These are phyloP conservation scores for Reticulitermes lucifugus DNA, from an alignment of 2,888 invertebrate species.

Conservation along the genomic window DNA sequence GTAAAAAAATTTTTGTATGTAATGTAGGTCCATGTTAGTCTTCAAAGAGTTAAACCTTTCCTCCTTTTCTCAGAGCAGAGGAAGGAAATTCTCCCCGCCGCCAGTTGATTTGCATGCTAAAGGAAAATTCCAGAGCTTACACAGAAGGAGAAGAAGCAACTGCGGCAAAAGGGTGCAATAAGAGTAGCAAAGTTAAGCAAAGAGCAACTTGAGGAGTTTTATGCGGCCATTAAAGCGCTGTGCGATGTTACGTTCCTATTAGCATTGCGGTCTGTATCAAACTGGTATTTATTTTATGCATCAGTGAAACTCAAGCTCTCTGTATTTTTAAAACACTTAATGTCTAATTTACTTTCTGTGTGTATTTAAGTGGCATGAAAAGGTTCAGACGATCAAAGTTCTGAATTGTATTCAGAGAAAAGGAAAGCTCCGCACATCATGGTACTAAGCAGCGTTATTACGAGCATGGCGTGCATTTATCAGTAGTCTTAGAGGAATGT, in stretches of 20 bases:
- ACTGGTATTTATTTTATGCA: slow-evolving; percentile 12
- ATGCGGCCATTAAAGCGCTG: slow-evolving; percentile 7
- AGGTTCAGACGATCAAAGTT: slow-evolving; percentile 12
- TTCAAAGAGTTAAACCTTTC: not conserved
- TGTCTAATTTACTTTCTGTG: slow-evolving; percentile 12
- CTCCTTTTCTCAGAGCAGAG: not conserved
- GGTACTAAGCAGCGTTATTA: not conserved
- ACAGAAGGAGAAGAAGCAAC: not conserved
- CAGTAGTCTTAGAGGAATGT: not conserved
- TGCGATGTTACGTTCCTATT: not conserved
- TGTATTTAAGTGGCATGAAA: not conserved
- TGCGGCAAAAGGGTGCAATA: not conserved
- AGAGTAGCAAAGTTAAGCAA: slow-evolving; percentile 5
- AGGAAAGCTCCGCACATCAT: not conserved
- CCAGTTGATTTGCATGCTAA: slow-evolving; percentile 4
- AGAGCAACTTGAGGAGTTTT: slow-evolving; percentile 11
- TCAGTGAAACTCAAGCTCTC: not conserved
- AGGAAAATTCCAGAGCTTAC: not conserved
- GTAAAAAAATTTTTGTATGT: too few species aligned
- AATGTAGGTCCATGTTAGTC: too few species aligned
- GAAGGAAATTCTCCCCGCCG: not conserved
- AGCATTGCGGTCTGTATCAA: slow-evolving; percentile 12
- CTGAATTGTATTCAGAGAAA: not conserved
- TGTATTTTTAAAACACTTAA: slow-evolving; percentile 2
- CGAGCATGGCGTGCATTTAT: not conserved